These are phyloP conservation scores for Halictus quadricinctus DNA, from an alignment of 2,888 invertebrate species.

Conservation along the genomic window DNA sequence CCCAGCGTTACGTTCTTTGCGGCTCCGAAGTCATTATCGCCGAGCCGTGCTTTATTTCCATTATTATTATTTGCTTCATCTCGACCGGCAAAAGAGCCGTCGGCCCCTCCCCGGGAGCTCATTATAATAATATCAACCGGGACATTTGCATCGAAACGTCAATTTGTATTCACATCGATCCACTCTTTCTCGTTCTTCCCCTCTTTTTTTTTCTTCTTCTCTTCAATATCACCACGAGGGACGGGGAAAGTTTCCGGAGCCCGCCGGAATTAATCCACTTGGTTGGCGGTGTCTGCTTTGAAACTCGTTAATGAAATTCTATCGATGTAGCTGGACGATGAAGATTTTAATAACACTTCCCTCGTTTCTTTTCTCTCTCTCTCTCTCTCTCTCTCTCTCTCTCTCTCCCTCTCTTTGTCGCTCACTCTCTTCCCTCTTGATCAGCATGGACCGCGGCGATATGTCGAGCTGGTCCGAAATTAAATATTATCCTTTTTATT, in stretches of 20 bases:
- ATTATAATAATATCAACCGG: conserved; percentile 51
- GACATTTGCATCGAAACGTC: conserved; percentile 53
- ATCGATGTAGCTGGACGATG: conserved; percentile 54
- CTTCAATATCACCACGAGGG: conserved; percentile 32
- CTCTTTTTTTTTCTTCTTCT: neutral
- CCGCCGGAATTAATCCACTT: conserved; percentile 58
- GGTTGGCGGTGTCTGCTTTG: conserved; percentile 52
- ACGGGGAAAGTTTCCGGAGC: conserved; percentile 39
- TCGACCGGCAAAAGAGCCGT: neutral
- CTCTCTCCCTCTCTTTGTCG: too few species aligned
- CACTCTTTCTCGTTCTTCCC: neutral
- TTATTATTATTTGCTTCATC: conserved; percentile 37
- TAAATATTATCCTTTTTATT: neutral
- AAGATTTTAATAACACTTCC: conserved; percentile 58
- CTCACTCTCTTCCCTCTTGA: too few species aligned
- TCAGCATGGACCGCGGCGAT: neutral
- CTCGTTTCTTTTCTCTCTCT: conserved; percentile 2
- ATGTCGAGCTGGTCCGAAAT: neutral
- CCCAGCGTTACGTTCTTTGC: conserved; percentile 13
- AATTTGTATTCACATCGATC: conserved; percentile 50
- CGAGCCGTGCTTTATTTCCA: conserved; percentile 54
- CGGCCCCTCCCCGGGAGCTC: conserved; percentile 19
- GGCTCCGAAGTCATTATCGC: conserved; percentile 46
- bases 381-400: neutral
- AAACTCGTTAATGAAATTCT: conserved; percentile 67